phyloP scores from a whole-genome alignment of 2,113 vertebrate species.

The Labeo catla region DNA sequence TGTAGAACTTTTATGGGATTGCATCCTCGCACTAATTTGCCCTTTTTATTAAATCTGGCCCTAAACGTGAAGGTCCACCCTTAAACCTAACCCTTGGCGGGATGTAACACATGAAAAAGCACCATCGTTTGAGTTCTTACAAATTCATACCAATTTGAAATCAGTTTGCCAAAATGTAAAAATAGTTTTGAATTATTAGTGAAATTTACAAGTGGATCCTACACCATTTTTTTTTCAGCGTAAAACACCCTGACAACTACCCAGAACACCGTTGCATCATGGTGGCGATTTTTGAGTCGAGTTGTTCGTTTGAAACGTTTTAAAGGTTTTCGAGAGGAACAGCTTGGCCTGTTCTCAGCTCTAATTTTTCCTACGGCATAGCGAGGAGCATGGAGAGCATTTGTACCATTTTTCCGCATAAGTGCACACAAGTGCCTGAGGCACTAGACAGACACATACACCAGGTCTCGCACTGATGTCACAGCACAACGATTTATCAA shows the following conservation, averaged over 20 bases:
- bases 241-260: neutral
- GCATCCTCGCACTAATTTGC: no score
- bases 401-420: neutral
- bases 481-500: constrained; percentile 35
- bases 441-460: neutral
- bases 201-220: neutral
- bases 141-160: neutral
- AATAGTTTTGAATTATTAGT: neutral
- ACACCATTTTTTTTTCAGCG: neutral
- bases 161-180: neutral
- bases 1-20: neutral
- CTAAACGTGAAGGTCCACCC: neutral
- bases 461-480: constrained; percentile 14
- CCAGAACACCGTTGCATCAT: neutral
- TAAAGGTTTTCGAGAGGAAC: neutral
- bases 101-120: neutral
- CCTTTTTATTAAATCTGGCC: neutral
- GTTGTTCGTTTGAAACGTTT: neutral
- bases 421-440: constrained; percentile 23
- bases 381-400: constrained; percentile 1
- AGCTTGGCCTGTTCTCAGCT: neutral
- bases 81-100: neutral
- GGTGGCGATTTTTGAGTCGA: neutral
- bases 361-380: neutral
- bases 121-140: neutral